Percentiles rank a stretch among this genome's conserved stretches.
These are phyloP conservation scores for Lydus trimaculatus DNA, from an alignment of 2,888 invertebrate genomes.

Conservation along the genomic window DNA sequence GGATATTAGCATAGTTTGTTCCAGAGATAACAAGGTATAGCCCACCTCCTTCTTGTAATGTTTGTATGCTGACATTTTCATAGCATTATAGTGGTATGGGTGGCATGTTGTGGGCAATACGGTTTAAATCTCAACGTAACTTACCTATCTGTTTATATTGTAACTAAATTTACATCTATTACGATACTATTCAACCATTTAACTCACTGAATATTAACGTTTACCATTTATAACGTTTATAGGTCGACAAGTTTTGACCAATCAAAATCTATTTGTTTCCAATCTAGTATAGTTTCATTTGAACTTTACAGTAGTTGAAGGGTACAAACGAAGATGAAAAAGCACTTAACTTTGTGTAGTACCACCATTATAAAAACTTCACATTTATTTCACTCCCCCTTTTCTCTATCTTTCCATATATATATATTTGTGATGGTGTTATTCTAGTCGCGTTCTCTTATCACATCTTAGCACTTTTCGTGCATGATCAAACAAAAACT, in stretches of 20 bases:
- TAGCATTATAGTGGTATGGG: not conserved
- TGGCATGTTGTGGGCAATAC: not conserved
- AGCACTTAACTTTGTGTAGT: conserved; percentile 20
- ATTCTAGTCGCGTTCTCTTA: conserved; percentile 27
- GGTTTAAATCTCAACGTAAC: conserved; percentile 14
- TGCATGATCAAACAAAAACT: conserved; percentile 30
- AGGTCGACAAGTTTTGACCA: no score
- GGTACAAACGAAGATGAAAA: conserved; percentile 19
- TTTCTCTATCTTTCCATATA: not conserved
- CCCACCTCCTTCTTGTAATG: conserved; percentile 16
- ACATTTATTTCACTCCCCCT: conserved; percentile 6
- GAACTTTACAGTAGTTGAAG: not conserved
- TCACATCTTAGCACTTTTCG: conserved; percentile 28
- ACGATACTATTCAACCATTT: not conserved
- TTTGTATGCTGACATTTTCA: conserved; percentile 16
- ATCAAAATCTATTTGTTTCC: no score
- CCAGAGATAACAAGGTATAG: conserved; percentile 26
- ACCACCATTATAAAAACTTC: conserved; percentile 16
- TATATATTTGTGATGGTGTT: not conserved
- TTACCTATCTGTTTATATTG: conserved; percentile 14
- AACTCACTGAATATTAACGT: no score
- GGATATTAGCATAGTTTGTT: conserved; percentile 32
- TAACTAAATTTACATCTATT: not conserved
- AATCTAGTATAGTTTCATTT: no score
- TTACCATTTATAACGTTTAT: no score